Conservation (phyloP, 2,797 vertebrate species). For the Melanotaenia trifasciata region DNA sequence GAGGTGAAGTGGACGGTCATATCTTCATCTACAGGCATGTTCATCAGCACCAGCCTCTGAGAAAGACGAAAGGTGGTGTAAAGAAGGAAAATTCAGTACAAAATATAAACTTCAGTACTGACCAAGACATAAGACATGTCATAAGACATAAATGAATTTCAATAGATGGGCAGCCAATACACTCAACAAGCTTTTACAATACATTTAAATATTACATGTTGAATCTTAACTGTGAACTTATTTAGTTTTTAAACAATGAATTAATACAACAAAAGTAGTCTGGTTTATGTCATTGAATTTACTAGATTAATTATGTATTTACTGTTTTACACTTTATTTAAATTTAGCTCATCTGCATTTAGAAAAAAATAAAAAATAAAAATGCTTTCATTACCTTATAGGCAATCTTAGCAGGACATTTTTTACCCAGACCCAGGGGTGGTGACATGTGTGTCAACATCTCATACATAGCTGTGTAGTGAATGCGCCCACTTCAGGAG, state of each 20-base stretch:
- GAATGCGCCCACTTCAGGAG: constrained; percentile 92
- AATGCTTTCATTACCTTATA: constrained; percentile 91
- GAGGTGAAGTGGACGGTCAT: constrained; percentile 98
- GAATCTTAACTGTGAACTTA: background rate
- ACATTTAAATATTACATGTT: background rate
- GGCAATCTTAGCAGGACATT: constrained; percentile 98
- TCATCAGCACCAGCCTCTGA: constrained; percentile 98
- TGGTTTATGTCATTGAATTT: too few species aligned
- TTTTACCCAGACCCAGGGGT: constrained; percentile 97
- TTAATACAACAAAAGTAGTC: background rate
- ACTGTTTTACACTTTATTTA: background rate
- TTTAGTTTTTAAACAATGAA: background rate
- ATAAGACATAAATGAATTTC: background rate
- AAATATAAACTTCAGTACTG: background rate
- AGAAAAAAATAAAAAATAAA: background rate
- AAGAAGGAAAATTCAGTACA: background rate
- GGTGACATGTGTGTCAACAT: constrained; percentile 99
- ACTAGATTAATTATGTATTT: too few species aligned
- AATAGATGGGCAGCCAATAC: background rate
- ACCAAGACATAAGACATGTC: background rate
- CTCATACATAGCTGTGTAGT: constrained; percentile 99
- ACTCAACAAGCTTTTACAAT: background rate
- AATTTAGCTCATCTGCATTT: background rate
- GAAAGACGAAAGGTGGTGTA: background rate
- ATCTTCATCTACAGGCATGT: constrained; percentile 98